These are phyloP conservation scores for Colaptes auratus DNA, from an alignment of 2,113 vertebrate genomes.

Conservation along the genomic window DNA sequence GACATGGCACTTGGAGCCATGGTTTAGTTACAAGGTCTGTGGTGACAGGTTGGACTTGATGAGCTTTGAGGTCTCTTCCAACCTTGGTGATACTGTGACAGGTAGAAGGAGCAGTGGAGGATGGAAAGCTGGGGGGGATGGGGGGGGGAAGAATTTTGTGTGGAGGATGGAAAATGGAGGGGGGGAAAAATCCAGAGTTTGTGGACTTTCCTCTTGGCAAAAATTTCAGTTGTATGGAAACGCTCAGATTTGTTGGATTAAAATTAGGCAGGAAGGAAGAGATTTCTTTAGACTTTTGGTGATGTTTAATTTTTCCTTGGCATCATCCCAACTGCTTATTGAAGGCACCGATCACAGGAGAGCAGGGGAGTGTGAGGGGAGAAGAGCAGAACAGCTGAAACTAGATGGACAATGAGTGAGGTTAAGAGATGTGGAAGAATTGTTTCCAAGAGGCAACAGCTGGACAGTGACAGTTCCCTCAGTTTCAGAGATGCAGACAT, in stretches of 20 bases:
- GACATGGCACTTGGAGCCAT: too few species aligned
- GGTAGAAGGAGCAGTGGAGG: neutral
- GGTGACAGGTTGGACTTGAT: too few species aligned
- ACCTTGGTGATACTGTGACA: neutral
- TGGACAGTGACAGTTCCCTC: neutral
- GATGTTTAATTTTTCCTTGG: neutral
- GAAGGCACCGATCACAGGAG: neutral
- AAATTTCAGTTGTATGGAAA: neutral
- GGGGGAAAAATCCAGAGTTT: neutral
- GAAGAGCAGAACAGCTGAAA: neutral
- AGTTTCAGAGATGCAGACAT: neutral
- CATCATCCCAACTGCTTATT: neutral
- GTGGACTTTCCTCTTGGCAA: neutral
- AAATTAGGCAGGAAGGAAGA: neutral
- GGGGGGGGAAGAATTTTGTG: neutral
- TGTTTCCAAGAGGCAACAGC: neutral
- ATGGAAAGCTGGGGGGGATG: neutral
- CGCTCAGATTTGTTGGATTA: neutral
- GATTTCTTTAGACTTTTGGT: neutral
- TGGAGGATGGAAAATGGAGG: neutral
- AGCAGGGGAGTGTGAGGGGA: neutral
- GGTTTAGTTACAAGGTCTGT: too few species aligned
- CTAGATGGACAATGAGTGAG: neutral
- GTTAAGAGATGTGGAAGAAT: neutral
- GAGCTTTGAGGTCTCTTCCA: too few species aligned